These are phyloP conservation scores for Acrocyrtus sp. DNA, from an alignment of 2,888 invertebrate species.

Conservation along the genomic window DNA sequence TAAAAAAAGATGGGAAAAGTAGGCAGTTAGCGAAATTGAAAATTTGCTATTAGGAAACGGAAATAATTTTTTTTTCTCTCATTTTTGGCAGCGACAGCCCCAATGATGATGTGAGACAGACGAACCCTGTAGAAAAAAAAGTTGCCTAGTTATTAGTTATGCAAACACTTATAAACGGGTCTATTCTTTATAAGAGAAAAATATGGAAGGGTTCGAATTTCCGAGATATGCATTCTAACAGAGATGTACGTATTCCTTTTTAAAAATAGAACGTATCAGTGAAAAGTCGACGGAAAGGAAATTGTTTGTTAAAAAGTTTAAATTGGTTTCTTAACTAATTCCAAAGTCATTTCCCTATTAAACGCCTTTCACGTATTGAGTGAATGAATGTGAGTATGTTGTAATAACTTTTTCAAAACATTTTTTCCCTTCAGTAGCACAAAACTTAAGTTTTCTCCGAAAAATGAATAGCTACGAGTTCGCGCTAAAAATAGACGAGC, in stretches of 20 bases:
- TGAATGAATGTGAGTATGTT: too few relatives aligned
- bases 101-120: too few relatives aligned
- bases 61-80: too few relatives aligned
- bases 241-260: background rate
- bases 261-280: too few relatives aligned
- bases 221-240: background rate
- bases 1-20: too few relatives aligned
- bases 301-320: constrained; percentile 20
- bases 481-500: too few relatives aligned
- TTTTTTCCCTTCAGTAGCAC: background rate
- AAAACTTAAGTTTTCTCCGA: too few relatives aligned
- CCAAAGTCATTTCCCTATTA: constrained; percentile 4
- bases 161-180: background rate
- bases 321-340: constrained; percentile 27
- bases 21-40: too few relatives aligned
- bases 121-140: background rate
- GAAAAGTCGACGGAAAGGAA: constrained; percentile 1
- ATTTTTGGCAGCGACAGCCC: too few relatives aligned
- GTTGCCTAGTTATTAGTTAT: background rate
- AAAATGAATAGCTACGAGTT: too few relatives aligned
- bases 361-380: too few relatives aligned
- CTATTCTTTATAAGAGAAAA: constrained; percentile 1
- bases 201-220: background rate
- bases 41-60: too few relatives aligned
- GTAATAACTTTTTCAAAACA: background rate